Evolutionary conservation across 2,113 vertebrate genomes (phyloP).

Genomic region (Chaenogobius annularis): DNA sequence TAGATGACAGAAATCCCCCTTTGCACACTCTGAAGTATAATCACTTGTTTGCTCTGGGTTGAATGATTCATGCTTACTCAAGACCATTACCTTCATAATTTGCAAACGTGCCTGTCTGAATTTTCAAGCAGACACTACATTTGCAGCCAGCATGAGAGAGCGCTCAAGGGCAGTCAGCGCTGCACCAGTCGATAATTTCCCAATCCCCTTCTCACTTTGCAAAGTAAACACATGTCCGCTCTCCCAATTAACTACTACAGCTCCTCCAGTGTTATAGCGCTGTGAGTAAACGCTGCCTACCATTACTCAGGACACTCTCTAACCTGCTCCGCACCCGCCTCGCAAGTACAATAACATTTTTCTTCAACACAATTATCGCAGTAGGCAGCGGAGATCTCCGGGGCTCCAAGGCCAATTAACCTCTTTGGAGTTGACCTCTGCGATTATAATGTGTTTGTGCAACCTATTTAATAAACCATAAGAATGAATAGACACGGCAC

Average conservation of each 20-base stretch:
- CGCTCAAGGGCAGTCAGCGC: constrained; percentile 37
- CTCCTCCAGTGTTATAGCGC: constrained; percentile 41
- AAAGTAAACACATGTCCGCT: constrained; percentile 58
- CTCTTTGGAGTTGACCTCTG: constrained; percentile 28
- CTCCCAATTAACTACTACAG: constrained; percentile 60
- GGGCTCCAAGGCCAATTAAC: constrained; percentile 25
- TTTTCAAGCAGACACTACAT: constrained; percentile 22
- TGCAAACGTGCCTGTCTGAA: constrained; percentile 39
- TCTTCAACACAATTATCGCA: constrained; percentile 46
- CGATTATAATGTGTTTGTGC: constrained; percentile 37
- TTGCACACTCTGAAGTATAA: constrained; percentile 13
- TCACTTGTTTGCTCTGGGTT: constrained; percentile 19
- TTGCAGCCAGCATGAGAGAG: constrained; percentile 19
- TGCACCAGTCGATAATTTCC: constrained; percentile 60
- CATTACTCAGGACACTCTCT: constrained; percentile 46
- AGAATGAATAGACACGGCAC: constrained; percentile 2
- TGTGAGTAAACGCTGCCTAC: constrained; percentile 30
- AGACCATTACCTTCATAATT: constrained; percentile 53
- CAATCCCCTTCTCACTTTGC: constrained; percentile 65
- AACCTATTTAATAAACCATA: constrained; percentile 24
- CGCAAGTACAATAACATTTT: constrained; percentile 50
- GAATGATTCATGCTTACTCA: constrained; percentile 28
- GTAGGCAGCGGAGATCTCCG: constrained; percentile 38
- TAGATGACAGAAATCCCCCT: constrained; percentile 1
- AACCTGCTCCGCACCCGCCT: constrained; percentile 8